Evolutionary conservation across 2,113 vertebrate genomes (phyloP).

Genomic region (Ranitomeya imitator): DNA sequence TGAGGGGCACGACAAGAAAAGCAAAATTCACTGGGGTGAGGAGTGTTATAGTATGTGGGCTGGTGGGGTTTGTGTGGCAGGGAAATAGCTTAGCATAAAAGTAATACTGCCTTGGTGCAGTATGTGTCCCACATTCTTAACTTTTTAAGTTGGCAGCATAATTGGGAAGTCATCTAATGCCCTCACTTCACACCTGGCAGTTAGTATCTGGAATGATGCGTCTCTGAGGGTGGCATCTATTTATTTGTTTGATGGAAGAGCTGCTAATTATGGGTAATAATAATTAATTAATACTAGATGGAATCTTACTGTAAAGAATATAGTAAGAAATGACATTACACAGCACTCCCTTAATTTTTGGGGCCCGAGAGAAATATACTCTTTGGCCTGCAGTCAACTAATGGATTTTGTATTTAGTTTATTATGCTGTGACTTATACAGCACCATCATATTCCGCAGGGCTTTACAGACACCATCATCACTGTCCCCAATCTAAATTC

Average conservation of each 20-base stretch:
- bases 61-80: no score
- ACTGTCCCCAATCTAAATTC: no score
- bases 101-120: no score
- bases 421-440: no score
- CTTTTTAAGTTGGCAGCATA: background rate
- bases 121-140: no score
- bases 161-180: background rate
- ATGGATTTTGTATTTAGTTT: background rate
- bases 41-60: no score
- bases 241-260: background rate
- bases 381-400: background rate
- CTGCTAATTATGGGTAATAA: background rate
- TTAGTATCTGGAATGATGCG: background rate
- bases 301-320: background rate
- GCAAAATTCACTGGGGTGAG: no score
- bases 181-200: background rate
- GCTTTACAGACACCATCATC: no score
- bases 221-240: background rate
- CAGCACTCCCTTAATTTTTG: background rate
- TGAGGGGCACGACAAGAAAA: no score
- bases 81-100: no score
- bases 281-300: background rate
- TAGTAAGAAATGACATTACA: background rate
- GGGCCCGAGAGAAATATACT: background rate
- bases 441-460: no score